Evolutionary conservation across 2,113 vertebrate genomes (phyloP).

Genomic region (Hemichromis elongatus): DNA sequence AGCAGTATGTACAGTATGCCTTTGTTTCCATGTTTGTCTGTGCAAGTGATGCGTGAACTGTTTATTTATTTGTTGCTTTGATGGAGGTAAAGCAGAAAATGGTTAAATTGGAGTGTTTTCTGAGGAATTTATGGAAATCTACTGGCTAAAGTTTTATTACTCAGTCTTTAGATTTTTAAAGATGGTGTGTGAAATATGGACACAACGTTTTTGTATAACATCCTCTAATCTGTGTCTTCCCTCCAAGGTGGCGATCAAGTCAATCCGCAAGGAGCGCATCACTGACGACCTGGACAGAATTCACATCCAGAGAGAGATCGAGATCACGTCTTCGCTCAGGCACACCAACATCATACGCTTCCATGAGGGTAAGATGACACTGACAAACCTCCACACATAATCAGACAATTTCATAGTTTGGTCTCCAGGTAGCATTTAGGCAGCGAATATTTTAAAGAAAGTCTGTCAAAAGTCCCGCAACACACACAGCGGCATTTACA

Average conservation of each 20-base stretch:
- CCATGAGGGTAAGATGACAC: conserved; percentile 68
- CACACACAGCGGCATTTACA: neutral
- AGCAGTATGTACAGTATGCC: neutral
- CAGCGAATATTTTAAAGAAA: neutral
- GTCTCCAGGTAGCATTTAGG: neutral
- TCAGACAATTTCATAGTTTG: neutral
- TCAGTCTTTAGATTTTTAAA: neutral
- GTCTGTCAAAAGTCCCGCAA: neutral
- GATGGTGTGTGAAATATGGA: neutral
- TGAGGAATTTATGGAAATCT: neutral
- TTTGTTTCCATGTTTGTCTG: neutral
- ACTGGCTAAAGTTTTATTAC: neutral
- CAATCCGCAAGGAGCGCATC: conserved; percentile 76
- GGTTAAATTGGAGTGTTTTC: neutral
- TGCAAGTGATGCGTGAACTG: neutral
- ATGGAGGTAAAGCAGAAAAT: neutral
- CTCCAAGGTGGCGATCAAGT: conserved; percentile 77
- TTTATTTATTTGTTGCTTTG: neutral
- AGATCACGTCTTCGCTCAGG: conserved; percentile 74
- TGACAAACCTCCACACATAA: neutral
- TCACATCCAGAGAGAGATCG: conserved; percentile 80
- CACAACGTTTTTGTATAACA: neutral
- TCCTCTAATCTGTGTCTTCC: neutral
- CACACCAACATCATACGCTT: conserved; percentile 77
- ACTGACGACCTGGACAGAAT: conserved; percentile 72